Base-by-base conservation (phyloP, 2,888 invertebrate genomes). In the Odontocolon sp. region DNA sequence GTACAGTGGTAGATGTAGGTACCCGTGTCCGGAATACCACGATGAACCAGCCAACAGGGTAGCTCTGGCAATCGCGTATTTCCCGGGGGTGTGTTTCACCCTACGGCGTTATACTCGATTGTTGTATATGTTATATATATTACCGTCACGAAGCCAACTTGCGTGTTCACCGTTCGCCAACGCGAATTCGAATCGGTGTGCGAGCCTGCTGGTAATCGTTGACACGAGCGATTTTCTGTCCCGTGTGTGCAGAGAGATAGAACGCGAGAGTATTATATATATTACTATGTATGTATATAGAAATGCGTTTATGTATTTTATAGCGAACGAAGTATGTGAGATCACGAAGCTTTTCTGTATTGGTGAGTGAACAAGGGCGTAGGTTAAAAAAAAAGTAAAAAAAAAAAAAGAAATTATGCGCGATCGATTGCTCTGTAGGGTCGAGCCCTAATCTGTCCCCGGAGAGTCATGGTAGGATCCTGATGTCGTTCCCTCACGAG, bases 341-440 rank as follows among this genome's bases (percentile, higher is more conserved):
- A n/a, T n/a, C n/a, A n/a, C n/a, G n/a, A n/a, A n/a, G 11, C 26
- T 42, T 14, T 11, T 26, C 3, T 23, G 56, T 45, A 45, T 56
- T 5, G 56, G 33, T 40, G 54, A 45, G 56, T 28, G 40, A 11
- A 26, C 6, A 38, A 31, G 56, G 28, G 42, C 16, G 8, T 1
- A 61, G 54, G 42, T 63, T 26, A 40, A 45, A 63, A 61, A 50
- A n/a, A 57, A 54, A 40, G 52, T 18, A 21, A 75, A 38, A 69
- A 56, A 67, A 56, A 54, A 68, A 45, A 38, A 59, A 52, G 42
- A 69, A 80, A 80, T 78, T 75, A 80, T 75, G 64, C 69, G 52
- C 72, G 78, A 80, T 78, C 78, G 71, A 77, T 75, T 56, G 56
- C 40, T 64, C 64, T 18, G 38, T 9, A 42, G 63, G 63, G 42